Conservation (phyloP, 2,797 vertebrate species). For the Mastacembelus armatus region DNA sequence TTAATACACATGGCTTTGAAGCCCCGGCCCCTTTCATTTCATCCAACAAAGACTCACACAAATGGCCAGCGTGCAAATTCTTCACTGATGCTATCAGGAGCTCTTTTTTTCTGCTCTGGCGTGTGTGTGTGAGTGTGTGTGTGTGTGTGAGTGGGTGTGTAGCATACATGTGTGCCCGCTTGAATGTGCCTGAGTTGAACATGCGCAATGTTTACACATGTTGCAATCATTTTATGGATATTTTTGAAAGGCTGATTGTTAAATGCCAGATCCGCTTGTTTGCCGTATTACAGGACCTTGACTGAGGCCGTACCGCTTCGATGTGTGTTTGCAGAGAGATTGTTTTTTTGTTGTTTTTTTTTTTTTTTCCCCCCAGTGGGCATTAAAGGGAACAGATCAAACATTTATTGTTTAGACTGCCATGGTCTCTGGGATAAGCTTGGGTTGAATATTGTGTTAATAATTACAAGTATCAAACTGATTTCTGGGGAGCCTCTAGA, state of each 20-base stretch:
- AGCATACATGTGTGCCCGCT: conserved; percentile 17
- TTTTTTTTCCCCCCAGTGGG: too few species aligned
- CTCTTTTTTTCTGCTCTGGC: conserved; percentile 67
- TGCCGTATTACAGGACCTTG: conserved; percentile 46
- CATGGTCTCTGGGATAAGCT: conserved; percentile 43
- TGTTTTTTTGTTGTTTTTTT: conserved; percentile 62
- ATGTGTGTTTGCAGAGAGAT: conserved; percentile 51
- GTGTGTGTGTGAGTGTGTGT: conserved; percentile 45
- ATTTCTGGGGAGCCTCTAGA: conserved; percentile 7
- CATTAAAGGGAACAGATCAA: conserved; percentile 58
- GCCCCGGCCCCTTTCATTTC: conserved; percentile 91
- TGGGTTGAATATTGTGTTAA: conserved; percentile 50
- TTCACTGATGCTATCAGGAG: conserved; percentile 91
- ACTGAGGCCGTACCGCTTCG: conserved; percentile 31
- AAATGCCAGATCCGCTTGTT: conserved; percentile 66
- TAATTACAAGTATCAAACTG: conserved; percentile 63
- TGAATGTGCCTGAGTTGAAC: conserved; percentile 25
- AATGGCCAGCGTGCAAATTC: conserved; percentile 89
- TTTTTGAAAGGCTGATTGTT: conserved; percentile 74
- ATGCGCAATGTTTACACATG: conserved; percentile 76
- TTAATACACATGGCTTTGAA: conserved; percentile 97
- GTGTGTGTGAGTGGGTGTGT: too few species aligned
- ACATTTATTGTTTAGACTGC: conserved; percentile 46
- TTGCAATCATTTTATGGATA: conserved; percentile 77
- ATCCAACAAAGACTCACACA: conserved; percentile 91